Evolutionary conservation across 2,888 invertebrate genomes (phyloP).

Genomic region (Dioctria rufipes): DNA sequence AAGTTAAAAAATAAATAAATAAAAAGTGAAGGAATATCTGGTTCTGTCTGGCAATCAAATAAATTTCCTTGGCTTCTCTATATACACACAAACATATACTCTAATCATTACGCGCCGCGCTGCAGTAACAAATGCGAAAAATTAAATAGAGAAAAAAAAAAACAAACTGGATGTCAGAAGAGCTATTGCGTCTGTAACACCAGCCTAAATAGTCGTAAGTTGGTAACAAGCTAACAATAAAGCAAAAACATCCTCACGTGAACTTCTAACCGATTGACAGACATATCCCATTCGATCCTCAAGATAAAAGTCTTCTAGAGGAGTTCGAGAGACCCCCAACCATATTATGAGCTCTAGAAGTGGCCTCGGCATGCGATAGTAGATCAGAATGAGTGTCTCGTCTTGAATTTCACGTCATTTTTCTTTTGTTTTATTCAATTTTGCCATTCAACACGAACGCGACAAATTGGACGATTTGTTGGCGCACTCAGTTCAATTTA

Average conservation of each 20-base stretch:
- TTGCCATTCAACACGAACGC: constrained; percentile 8
- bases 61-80: no score
- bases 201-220: constrained; percentile 12
- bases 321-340: no score
- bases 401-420: neutral
- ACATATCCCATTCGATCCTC: constrained; percentile 2
- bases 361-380: neutral
- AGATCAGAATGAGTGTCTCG: neutral
- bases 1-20: no score
- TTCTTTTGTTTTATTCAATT: neutral
- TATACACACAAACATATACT: no score
- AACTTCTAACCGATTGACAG: constrained; percentile 17
- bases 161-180: no score
- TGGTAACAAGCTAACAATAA: neutral
- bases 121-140: constrained; percentile 13
- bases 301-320: neutral
- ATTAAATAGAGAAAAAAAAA: neutral
- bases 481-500: constrained; percentile 42
- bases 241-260: neutral
- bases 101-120: neutral
- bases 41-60: constrained; percentile 17
- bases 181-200: neutral
- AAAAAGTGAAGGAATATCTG: neutral
- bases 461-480: constrained; percentile 51
- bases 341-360: neutral